Conservation (phyloP, 2,113 vertebrate genomes). For the Alces alces region DNA sequence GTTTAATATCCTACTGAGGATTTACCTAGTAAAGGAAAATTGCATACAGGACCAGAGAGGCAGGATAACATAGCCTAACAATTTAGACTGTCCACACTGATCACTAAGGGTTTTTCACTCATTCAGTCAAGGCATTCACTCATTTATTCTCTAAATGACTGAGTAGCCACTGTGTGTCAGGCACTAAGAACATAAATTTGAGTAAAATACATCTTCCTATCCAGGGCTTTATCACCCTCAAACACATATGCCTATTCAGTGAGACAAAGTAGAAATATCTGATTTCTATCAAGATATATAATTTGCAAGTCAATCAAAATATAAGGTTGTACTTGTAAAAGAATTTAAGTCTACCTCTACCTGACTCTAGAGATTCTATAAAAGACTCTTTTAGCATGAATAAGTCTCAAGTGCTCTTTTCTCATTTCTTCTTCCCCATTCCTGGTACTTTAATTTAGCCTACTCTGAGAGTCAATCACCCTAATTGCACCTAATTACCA, state of each 20-base stretch:
- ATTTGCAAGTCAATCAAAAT: constrained; percentile 3
- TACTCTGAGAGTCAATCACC: background rate
- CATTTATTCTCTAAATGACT: background rate
- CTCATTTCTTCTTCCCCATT: background rate
- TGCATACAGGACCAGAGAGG: background rate
- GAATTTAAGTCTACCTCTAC: background rate
- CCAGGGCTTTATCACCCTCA: background rate
- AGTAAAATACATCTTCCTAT: background rate
- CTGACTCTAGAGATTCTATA: background rate
- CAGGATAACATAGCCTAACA: background rate
- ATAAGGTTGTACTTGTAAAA: background rate
- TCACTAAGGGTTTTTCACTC: background rate
- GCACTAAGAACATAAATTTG: background rate
- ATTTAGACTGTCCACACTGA: background rate
- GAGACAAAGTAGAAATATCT: background rate
- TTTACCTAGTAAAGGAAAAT: background rate
- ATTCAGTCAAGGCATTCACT: background rate
- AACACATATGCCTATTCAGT: background rate
- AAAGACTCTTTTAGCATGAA: background rate
- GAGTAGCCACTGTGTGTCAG: background rate
- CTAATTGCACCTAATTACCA: background rate
- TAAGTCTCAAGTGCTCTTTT: background rate
- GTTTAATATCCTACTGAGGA: background rate
- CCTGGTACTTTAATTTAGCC: background rate
- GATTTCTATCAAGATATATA: background rate